Evolutionary conservation across 2,797 vertebrate species (phyloP).

Genomic region (Poecilia velifera): DNA sequence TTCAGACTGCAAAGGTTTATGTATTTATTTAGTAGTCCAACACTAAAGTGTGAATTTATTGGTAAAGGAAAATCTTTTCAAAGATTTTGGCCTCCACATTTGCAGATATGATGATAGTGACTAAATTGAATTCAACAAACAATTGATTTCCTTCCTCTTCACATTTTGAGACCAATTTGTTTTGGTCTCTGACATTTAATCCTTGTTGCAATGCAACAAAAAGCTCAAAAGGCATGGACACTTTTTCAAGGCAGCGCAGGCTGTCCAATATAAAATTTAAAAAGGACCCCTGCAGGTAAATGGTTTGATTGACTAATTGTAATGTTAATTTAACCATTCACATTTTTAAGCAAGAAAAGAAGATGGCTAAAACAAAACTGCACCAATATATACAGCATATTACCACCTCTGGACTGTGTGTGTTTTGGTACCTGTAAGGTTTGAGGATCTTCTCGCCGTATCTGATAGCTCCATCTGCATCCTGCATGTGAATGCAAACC

Average conservation of each 20-base stretch:
- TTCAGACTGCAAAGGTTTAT: neutral
- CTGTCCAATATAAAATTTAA: too few relatives aligned
- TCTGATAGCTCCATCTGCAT: slow-evolving; percentile 83
- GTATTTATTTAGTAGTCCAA: neutral
- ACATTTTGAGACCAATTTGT: neutral
- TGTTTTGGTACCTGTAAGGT: slow-evolving; percentile 85
- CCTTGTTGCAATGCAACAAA: neutral
- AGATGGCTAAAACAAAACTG: neutral
- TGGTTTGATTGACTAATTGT: neutral
- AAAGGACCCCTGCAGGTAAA: neutral
- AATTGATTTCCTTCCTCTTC: neutral
- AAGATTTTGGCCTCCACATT: neutral
- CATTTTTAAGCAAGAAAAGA: neutral
- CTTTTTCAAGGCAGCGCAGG: neutral
- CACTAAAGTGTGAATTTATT: neutral
- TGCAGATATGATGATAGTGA: neutral
- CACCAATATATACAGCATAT: too few relatives aligned
- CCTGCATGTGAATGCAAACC: slow-evolving; percentile 86
- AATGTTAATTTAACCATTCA: neutral
- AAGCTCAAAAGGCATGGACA: neutral
- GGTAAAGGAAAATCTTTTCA: neutral
- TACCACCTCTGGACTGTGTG: too few relatives aligned
- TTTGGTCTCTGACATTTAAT: neutral
- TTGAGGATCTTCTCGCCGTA: slow-evolving; percentile 92
- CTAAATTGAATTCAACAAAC: neutral